Evolutionary conservation across 2,113 vertebrate genomes (phyloP).

Genomic region (Psilopogon haemacephalus): DNA sequence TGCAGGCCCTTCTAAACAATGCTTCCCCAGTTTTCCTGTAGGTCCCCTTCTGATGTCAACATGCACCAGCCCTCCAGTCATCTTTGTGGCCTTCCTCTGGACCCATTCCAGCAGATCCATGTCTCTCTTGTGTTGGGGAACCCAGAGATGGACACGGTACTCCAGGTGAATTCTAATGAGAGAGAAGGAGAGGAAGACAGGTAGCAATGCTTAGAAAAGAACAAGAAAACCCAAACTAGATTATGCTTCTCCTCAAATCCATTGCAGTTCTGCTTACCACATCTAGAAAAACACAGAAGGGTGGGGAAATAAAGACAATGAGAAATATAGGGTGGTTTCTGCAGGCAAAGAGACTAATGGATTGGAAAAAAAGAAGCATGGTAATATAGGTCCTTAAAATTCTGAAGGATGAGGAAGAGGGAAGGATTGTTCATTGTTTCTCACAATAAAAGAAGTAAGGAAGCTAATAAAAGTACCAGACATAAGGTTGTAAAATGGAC

Average conservation of each 20-base stretch:
- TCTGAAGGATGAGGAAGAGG: neutral
- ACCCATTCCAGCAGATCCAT: no score
- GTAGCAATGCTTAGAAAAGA: neutral
- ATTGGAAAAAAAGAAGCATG: neutral
- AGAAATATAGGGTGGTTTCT: neutral
- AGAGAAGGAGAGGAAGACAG: neutral
- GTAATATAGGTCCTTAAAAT: conserved; percentile 2
- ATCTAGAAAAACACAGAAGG: neutral
- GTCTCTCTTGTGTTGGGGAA: no score
- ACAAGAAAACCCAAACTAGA: neutral
- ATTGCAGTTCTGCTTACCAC: neutral
- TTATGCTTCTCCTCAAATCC: neutral
- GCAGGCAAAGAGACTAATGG: neutral
- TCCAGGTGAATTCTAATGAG: no score
- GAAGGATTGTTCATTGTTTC: neutral
- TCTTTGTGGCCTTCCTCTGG: no score
- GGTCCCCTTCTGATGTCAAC: no score
- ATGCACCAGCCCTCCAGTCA: no score
- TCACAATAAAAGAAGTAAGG: neutral
- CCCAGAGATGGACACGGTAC: no score
- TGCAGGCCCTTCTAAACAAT: no score
- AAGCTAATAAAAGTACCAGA: neutral
- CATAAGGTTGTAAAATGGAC: neutral
- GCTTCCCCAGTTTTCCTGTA: no score
- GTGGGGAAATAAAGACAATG: neutral